Percentiles rank a stretch among this genome's conserved stretches.
phyloP scores from a whole-genome alignment of 1,140 invertebrate species.

The Cardiocondyla obscurior region DNA sequence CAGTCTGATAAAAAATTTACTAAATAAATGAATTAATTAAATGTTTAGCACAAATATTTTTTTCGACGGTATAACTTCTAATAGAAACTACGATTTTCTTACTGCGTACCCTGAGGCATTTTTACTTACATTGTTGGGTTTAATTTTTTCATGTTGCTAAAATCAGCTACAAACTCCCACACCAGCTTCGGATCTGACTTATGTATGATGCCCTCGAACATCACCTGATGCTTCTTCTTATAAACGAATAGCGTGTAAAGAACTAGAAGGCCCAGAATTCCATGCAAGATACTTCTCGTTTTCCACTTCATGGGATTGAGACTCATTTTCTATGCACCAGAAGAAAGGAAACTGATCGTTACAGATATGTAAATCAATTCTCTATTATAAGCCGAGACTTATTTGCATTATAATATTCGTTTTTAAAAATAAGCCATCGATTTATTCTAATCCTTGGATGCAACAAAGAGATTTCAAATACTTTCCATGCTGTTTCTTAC shows the following conservation, averaged over 20 bases:
- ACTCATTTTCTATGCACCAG: constrained; percentile 69
- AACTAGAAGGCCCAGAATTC: constrained; percentile 39
- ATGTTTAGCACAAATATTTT: too few species aligned
- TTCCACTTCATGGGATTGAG: constrained; percentile 82
- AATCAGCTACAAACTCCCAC: constrained; percentile 90
- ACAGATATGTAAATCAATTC: not conserved
- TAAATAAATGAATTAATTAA: too few species aligned
- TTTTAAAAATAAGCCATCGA: not conserved
- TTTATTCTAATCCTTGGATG: not conserved
- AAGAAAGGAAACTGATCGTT: not conserved
- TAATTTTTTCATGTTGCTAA: constrained; percentile 88
- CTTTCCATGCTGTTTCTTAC: not conserved
- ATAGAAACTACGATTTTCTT: not conserved
- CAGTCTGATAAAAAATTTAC: too few species aligned
- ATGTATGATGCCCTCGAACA: constrained; percentile 80
- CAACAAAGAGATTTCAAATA: not conserved
- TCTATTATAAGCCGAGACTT: not conserved
- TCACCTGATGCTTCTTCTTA: constrained; percentile 75
- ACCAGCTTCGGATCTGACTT: constrained; percentile 85
- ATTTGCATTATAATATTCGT: not conserved
- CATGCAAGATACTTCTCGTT: constrained; percentile 67
- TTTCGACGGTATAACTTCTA: not conserved
- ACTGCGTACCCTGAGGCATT: not conserved
- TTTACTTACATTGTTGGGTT: constrained; percentile 89
- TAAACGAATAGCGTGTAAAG: constrained; percentile 76